Percentiles rank a stretch among this genome's conserved stretches.
phyloP scores from a whole-genome alignment of 1,140 invertebrate genomes.

The Carposina sasakii region DNA sequence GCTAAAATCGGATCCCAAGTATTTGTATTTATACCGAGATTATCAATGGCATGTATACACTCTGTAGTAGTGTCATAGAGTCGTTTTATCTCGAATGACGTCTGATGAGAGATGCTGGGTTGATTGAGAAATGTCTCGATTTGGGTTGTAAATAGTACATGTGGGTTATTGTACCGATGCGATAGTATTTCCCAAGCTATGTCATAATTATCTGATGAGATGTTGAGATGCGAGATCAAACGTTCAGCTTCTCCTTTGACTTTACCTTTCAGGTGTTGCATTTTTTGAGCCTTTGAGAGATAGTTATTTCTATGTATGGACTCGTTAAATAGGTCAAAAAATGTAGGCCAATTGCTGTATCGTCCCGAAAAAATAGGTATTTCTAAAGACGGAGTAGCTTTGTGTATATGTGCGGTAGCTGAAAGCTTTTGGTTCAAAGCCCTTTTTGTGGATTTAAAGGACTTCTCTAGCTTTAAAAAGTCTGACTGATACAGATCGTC shows the following conservation, averaged over 20 bases:
- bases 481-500: not conserved
- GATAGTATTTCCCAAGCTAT: not conserved
- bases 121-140: slow-evolving; percentile 3
- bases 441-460: not conserved
- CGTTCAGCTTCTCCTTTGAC: not conserved
- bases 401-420: not conserved
- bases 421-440: not conserved
- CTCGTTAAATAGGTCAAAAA: not conserved
- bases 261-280: not conserved
- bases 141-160: not conserved
- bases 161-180: not conserved
- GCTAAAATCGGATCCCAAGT: slow-evolving; percentile 1
- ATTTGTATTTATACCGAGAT: not conserved
- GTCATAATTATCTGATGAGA: slow-evolving; percentile 6
- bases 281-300: not conserved
- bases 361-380: not conserved
- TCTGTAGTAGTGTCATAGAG: not conserved
- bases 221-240: not conserved
- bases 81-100: not conserved
- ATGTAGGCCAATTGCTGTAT: not conserved
- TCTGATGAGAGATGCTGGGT: not conserved
- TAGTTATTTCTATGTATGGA: not conserved
- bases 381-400: not conserved
- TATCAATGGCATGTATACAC: not conserved
- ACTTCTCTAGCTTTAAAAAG: not conserved